Evolutionary conservation across 2,113 vertebrate genomes (phyloP).

Genomic region (Oriolus oriolus): DNA sequence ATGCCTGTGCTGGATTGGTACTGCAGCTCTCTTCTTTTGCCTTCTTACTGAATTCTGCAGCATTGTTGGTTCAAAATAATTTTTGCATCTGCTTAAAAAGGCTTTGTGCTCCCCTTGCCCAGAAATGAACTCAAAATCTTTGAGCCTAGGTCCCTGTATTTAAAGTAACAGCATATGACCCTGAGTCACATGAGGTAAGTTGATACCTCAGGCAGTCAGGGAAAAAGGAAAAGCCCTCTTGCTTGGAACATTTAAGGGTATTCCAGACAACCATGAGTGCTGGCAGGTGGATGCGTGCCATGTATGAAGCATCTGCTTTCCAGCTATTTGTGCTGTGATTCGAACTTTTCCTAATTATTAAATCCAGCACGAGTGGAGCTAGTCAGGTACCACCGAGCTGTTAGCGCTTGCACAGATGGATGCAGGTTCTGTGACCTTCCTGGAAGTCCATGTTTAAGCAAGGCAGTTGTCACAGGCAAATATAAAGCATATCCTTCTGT

Average conservation of each 20-base stretch:
- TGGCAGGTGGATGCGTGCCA: background rate
- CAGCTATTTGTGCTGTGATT: background rate
- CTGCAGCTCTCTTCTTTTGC: slow-evolving; percentile 31
- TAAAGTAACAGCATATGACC: background rate
- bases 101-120: background rate
- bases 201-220: background rate
- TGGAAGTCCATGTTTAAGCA: background rate
- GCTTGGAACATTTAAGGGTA: background rate
- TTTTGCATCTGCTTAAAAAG: background rate
- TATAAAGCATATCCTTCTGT: slow-evolving; percentile 10
- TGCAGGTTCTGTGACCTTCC: background rate
- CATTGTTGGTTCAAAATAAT: slow-evolving; percentile 29
- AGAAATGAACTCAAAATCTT: background rate
- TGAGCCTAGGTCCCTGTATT: background rate
- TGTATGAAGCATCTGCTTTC: background rate
- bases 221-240: background rate
- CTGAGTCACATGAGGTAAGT: background rate
- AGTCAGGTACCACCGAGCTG: background rate
- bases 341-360: background rate
- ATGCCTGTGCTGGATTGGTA: slow-evolving; percentile 9
- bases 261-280: background rate
- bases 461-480: background rate
- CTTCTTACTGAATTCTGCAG: slow-evolving; percentile 4
- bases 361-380: background rate
- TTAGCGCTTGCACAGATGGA: background rate